Conservation (phyloP, 2,797 vertebrate species). For the Enteromius thamalakanensis region DNA sequence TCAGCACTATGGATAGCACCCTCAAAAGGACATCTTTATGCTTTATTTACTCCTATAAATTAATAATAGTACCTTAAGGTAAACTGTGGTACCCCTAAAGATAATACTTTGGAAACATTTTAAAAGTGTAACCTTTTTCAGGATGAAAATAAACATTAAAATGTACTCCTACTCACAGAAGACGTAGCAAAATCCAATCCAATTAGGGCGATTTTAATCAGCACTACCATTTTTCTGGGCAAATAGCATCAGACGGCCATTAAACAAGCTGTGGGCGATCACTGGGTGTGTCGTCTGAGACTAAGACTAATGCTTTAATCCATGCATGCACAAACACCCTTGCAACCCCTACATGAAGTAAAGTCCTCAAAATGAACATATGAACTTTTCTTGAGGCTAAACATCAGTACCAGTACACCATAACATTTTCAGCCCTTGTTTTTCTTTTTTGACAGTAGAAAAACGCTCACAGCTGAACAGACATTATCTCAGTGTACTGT, state of each 20-base stretch:
- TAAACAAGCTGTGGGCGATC: neutral
- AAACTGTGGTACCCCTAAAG: neutral
- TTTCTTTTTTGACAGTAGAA: neutral
- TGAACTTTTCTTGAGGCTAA: neutral
- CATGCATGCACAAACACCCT: neutral
- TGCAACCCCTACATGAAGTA: neutral
- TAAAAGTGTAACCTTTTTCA: neutral
- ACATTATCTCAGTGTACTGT: neutral
- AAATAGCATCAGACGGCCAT: constrained; percentile 2
- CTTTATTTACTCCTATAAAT: neutral
- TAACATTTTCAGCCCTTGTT: neutral
- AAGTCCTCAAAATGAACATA: neutral
- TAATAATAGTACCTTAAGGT: neutral
- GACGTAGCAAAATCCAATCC: neutral
- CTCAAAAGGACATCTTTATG: neutral
- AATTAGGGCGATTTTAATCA: neutral
- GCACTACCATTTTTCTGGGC: neutral
- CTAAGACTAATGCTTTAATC: neutral
- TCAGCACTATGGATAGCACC: neutral
- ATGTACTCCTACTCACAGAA: neutral
- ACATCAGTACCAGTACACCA: neutral
- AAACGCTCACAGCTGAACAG: neutral
- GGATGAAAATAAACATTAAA: neutral
- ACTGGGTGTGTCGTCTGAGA: neutral
- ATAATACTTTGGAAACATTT: no score